These are phyloP conservation scores for Galago senegalensis DNA, from an alignment of 2,797 vertebrate genomes.

Conservation along the genomic window DNA sequence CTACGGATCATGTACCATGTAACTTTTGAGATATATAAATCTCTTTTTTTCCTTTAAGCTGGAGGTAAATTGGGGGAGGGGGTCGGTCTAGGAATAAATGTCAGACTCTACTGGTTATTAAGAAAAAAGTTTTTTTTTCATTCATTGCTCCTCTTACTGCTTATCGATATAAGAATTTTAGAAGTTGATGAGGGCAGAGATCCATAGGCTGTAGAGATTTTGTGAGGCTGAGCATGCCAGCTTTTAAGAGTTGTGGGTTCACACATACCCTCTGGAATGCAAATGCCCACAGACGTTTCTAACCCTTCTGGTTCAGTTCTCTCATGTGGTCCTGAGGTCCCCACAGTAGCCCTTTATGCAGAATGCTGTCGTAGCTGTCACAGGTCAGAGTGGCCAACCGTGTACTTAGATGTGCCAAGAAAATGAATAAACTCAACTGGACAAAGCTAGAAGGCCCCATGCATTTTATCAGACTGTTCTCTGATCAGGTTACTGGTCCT, in stretches of 20 bases:
- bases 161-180: not conserved
- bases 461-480: not conserved
- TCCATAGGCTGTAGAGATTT: not conserved
- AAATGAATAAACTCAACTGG: not conserved
- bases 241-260: constrained; percentile 6
- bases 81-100: not conserved
- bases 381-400: not conserved
- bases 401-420: not conserved
- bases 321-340: not conserved
- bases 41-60: not conserved
- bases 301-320: not conserved
- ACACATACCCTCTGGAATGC: not conserved
- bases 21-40: not conserved
- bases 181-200: not conserved
- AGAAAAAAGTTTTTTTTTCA: not conserved
- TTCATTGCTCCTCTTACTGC: not conserved
- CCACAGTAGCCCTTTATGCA: not conserved
- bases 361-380: not conserved
- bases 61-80: not conserved
- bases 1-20: not conserved
- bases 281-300: not conserved
- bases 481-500: not conserved
- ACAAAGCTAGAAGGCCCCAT: not conserved
- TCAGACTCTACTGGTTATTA: not conserved
- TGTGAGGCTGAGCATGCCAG: not conserved